Evolutionary conservation across 1,140 invertebrate species (phyloP), one percentile per base, ranked within the genome.

Genomic region (Apis dorsata): DNA sequence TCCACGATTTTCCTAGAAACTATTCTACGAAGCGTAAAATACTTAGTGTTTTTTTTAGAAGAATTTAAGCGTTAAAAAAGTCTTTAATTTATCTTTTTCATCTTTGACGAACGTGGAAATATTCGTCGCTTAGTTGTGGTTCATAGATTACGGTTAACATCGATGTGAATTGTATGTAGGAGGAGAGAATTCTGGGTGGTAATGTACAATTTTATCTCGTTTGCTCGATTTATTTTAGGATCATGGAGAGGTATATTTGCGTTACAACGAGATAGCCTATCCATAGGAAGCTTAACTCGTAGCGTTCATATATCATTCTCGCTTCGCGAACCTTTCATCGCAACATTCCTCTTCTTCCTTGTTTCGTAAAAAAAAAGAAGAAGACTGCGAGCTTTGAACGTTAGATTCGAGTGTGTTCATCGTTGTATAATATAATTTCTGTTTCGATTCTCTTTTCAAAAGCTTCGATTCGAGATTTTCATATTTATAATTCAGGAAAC

Each of bases 221-320:
- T 60, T 49, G 11, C 28, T 55, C 62, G 70, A 87, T 86, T 86
- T 86, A 87, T 75, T 80, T 72, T n/a, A 44, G 57, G 71, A 28
- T 60, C 74, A 49, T 51, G 17, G 62, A 51, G 34, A 53, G 69
- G 65, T 88, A 85, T 70, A 74, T 86, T 77, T 81, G 71, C 74
- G 66, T 86, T 76, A 78, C 34, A 75, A 49, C 53, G 21, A 75
- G 34, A 78, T 59, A 21, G 51, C 44, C n/a, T 60, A 73, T 28
- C 62, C 78, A 81, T 68, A 73, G 87, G 88, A 88, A 89, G 85
- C 88, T 89, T 85, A 86, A 89, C 87, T 89, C 78, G 87, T 68
- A 19, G 75, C 65, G 65, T 83, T 87, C 80, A 72, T 89, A 89
- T 85, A 86, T 89, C 85, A 89, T 89, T 60, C 63, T 21, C 21